Base-by-base conservation (phyloP, 1,140 invertebrate genomes). In the Coptotermes formosanus region DNA sequence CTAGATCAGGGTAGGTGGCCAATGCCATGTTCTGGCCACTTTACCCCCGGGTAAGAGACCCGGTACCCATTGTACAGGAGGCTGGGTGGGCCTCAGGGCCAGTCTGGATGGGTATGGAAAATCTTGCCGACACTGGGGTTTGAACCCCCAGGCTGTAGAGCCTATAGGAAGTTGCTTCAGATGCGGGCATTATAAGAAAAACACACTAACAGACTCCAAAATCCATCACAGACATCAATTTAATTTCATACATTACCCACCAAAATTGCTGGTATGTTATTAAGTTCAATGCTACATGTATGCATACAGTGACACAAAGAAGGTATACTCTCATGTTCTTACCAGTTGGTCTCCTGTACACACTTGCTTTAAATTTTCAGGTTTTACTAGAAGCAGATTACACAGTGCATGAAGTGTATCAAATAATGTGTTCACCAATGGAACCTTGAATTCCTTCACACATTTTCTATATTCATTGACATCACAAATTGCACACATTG, bases 401-500 rank as follows among this genome's bases (percentile, higher is more conserved):
- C 98, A 99, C 12, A 99, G 93, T 16, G 98, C 97, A 91, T 99
- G 97, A 25, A 99, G 92, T 48, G 97, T 97, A 91, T 99, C 97
- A 92, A 99, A 99, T 38, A 99, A 91, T 81, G 95, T 95, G 38
- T 94, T 95, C 23, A 99, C 95, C 48, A 97, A 91, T 0, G 95
- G 93, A 52, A 96, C 93, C 86, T 95, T 93, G 89, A 97, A 93
- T 88, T 94, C 92, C 88, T 95, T 94, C 19, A 96, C 95, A 92
- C 95, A 97, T 90, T 95, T 97, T 52, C 98, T 93, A 90, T 97
- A 97, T 90, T 99, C 98, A 90, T 99, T 99, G 85, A 99, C 96
- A 93, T 99, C 99, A 92, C 97, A 99, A 87, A 99, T 98, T 3
- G 97, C 97, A 90, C 98, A 96, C 97, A 99, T 99, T 6, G 98